These are phyloP conservation scores for Macrocentrus cingulum DNA, from an alignment of 1,140 invertebrate species.

Conservation along the genomic window DNA sequence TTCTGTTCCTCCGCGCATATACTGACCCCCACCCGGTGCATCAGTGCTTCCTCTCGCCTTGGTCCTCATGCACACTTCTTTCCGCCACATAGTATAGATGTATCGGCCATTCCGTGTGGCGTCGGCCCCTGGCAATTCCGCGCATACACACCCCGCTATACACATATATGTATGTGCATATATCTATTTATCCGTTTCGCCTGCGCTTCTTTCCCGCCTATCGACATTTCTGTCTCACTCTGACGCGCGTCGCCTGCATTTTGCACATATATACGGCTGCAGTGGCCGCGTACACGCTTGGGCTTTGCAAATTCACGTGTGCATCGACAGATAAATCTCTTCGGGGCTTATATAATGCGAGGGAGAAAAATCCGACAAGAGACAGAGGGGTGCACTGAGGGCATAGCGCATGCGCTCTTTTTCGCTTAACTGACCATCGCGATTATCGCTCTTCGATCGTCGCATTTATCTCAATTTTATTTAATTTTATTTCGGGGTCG, in stretches of 20 bases:
- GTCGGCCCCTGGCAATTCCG: slow-evolving; percentile 15
- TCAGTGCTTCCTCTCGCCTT: slow-evolving; percentile 29
- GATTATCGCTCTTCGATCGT: neutral
- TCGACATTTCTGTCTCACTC: slow-evolving; percentile 16
- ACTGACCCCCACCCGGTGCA: slow-evolving; percentile 35
- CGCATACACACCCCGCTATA: slow-evolving; percentile 20
- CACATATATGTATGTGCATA: slow-evolving; percentile 21
- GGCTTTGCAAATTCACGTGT: slow-evolving; percentile 30
- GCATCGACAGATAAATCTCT: slow-evolving; percentile 34
- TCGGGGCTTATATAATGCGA: slow-evolving; percentile 10
- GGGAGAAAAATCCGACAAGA: slow-evolving; percentile 2
- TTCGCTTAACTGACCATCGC: neutral
- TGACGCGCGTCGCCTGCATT: slow-evolving; percentile 1
- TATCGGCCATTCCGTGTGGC: neutral
- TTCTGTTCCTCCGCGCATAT: slow-evolving; percentile 36
- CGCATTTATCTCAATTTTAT: neutral
- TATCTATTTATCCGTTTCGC: slow-evolving; percentile 27
- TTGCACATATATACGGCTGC: neutral
- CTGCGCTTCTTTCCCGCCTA: slow-evolving; percentile 23
- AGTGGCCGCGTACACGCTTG: slow-evolving; percentile 8
- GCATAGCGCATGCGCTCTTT: neutral
- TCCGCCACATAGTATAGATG: neutral
- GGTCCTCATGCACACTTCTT: slow-evolving; percentile 29
- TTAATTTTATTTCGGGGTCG: no score
- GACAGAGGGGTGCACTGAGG: slow-evolving; percentile 11